Percentiles rank a stretch among this genome's conserved stretches.
Conservation (phyloP, 2,797 vertebrate genomes). For the Microchirus variegatus region DNA sequence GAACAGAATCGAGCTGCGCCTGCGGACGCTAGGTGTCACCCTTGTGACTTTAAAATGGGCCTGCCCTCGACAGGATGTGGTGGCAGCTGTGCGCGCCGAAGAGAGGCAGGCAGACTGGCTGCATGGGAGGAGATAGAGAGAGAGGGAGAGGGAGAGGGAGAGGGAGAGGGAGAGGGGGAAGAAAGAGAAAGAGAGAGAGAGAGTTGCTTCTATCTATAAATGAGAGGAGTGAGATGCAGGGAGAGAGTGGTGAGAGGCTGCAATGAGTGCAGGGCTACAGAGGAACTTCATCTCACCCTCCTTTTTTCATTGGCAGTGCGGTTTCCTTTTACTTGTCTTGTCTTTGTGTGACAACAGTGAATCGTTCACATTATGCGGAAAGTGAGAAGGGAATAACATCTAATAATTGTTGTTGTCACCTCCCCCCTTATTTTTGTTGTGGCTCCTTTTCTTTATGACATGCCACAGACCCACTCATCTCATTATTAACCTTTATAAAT, state of each 20-base stretch:
- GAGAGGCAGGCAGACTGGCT: constrained; percentile 36
- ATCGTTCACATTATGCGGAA: constrained; percentile 19
- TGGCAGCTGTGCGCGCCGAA: constrained; percentile 44
- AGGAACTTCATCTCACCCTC: constrained; percentile 19
- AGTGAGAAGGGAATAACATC: constrained; percentile 28
- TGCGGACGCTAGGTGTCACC: constrained; percentile 85
- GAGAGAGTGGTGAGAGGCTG: constrained; percentile 45
- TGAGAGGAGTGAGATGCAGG: constrained; percentile 48
- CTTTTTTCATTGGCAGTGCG: background rate
- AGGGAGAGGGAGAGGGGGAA: background rate
- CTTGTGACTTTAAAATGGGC: constrained; percentile 83
- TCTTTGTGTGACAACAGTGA: constrained; percentile 2
- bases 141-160: constrained; percentile 1
- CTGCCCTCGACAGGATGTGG: constrained; percentile 59
- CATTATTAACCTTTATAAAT: constrained; percentile 36
- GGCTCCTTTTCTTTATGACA: constrained; percentile 33
- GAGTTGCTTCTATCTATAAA: constrained; percentile 19
- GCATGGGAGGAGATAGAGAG: constrained; percentile 12
- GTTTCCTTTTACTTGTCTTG: background rate
- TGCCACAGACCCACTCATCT: constrained; percentile 35
- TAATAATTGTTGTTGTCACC: too few species aligned
- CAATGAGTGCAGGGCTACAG: constrained; percentile 22
- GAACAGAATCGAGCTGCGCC: constrained; percentile 36
- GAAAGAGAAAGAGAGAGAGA: background rate
- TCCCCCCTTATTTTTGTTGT: constrained; percentile 34